A percentile compares a stretch with the other conserved stretches of the same genome.
Conservation (phyloP, 1,140 invertebrate species). For the Penaeus vannamei region DNA sequence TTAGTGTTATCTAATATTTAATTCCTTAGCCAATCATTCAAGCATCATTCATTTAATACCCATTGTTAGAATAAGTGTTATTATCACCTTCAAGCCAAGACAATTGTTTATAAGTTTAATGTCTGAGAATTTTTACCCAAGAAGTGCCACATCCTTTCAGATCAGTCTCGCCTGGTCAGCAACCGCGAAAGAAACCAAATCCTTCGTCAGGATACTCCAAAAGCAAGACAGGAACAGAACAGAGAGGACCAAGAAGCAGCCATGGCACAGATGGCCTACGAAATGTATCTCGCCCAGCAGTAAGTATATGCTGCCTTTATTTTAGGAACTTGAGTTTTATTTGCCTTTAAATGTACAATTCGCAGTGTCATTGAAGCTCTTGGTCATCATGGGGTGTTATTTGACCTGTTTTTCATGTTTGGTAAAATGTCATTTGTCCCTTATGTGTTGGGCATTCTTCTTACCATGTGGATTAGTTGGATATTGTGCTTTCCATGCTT, state of each 20-base stretch:
- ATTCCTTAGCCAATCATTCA: neutral
- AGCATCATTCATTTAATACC: too few species aligned
- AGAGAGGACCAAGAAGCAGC: constrained; percentile 81
- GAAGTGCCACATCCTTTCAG: constrained; percentile 71
- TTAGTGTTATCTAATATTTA: neutral
- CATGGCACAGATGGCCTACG: constrained; percentile 77
- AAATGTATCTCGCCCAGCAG: constrained; percentile 78
- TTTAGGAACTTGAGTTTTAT: neutral
- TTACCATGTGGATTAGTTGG: too few species aligned
- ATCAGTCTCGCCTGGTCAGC: constrained; percentile 76
- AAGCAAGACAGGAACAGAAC: constrained; percentile 86
- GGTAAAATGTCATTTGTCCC: too few species aligned
- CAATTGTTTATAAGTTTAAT: too few species aligned
- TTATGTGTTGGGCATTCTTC: too few species aligned
- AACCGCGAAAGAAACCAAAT: constrained; percentile 90
- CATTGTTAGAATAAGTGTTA: too few species aligned
- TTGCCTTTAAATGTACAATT: too few species aligned
- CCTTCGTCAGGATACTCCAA: constrained; percentile 89
- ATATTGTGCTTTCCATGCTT: neutral
- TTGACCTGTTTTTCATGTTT: too few species aligned
- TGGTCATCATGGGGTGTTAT: too few species aligned
- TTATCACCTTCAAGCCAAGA: too few species aligned
- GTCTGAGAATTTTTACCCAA: too few species aligned
- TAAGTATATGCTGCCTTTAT: constrained; percentile 69
- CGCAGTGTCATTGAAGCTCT: too few species aligned